Evolutionary conservation across 1,140 invertebrate genomes (phyloP).

Genomic region (Latrodectus geometricus): DNA sequence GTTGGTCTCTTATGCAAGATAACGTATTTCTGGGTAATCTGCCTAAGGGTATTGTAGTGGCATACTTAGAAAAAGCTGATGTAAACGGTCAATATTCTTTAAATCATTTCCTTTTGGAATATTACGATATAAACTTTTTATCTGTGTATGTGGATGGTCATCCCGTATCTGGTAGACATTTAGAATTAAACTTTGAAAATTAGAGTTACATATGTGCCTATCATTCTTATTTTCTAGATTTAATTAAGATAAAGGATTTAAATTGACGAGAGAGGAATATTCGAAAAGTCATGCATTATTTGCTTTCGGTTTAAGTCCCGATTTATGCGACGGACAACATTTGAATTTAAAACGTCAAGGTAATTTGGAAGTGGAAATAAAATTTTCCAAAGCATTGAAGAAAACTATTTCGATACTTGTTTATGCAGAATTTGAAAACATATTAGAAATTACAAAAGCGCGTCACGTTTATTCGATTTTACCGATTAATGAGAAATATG

Average conservation of each 20-base stretch:
- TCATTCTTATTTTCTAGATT: background rate
- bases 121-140: background rate
- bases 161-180: background rate
- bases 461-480: background rate
- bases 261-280: background rate
- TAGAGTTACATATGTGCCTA: background rate
- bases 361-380: slow-evolving; percentile 16
- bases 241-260: background rate
- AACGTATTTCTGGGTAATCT: slow-evolving; percentile 35
- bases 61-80: slow-evolving; percentile 4
- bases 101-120: background rate
- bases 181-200: background rate
- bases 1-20: slow-evolving; percentile 28
- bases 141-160: background rate
- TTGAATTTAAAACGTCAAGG: background rate
- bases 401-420: background rate
- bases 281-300: background rate
- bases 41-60: no score
- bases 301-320: background rate
- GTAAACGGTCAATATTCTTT: background rate
- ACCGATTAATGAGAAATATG: background rate
- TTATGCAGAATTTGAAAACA: slow-evolving; percentile 17
- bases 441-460: slow-evolving; percentile 16
- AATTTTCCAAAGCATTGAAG: background rate
- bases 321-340: slow-evolving; percentile 8